Evolutionary conservation across 2,113 vertebrate species (phyloP).

Genomic region (Cyprinodon brontotheroides): DNA sequence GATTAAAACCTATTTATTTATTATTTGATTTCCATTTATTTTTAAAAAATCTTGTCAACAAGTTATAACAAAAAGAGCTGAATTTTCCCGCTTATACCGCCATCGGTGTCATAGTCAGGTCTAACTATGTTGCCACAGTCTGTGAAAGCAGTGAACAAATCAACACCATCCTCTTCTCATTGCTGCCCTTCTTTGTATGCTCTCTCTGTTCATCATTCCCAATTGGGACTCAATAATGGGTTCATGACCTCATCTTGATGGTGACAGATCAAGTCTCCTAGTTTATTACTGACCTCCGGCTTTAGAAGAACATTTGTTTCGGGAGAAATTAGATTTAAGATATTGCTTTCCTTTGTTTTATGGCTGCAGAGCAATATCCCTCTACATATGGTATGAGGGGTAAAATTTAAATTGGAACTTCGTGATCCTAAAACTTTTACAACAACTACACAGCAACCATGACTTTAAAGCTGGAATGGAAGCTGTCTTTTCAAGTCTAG

Average conservation of each 20-base stretch:
- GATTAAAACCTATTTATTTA: too few species aligned
- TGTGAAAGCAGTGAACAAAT: background rate
- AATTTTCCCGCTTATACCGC: background rate
- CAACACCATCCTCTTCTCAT: background rate
- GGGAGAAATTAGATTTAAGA: slow-evolving; percentile 3
- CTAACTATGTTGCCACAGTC: background rate
- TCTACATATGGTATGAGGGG: background rate
- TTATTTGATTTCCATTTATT: too few species aligned
- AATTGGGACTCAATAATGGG: slow-evolving; percentile 42
- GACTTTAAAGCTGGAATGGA: background rate
- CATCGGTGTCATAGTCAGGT: background rate
- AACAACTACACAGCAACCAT: background rate
- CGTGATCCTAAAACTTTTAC: slow-evolving; percentile 5
- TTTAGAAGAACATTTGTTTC: slow-evolving; percentile 5
- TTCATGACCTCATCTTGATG: slow-evolving; percentile 37
- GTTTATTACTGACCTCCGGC: slow-evolving; percentile 27
- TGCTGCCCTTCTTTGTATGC: slow-evolving; percentile 1
- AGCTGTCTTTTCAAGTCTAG: slow-evolving; percentile 15
- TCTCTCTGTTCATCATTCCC: slow-evolving; percentile 6
- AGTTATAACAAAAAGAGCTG: background rate
- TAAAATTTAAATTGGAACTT: background rate
- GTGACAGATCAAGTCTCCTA: slow-evolving; percentile 30
- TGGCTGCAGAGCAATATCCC: background rate
- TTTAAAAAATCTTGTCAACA: too few species aligned
- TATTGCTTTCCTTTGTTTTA: background rate